Evolutionary conservation across 2,888 invertebrate species (phyloP), one percentile per base, ranked within the genome.

Genomic region (Aphrophora alni): DNA sequence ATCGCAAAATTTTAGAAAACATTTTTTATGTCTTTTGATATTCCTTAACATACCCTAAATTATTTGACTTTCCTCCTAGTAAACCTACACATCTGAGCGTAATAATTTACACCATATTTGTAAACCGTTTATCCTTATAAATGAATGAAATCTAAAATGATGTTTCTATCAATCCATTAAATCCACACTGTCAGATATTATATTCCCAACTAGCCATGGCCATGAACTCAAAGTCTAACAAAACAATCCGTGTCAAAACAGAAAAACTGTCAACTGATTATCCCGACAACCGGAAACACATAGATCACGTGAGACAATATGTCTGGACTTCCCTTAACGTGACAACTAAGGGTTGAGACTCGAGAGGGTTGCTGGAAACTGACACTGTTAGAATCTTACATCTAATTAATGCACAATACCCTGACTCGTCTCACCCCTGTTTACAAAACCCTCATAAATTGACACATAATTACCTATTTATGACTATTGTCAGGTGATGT

Each of bases 281-380:
- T 59, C 59, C 59, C 59, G 59, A 59, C 59, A 59, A 59, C 59
- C 59, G 59, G 59, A 59, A 59, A 59, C 59, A 59, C 59, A 59
- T 59, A 21, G 21, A 59, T 59, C 59, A 59, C 59, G 21, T 59
- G 59, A 10, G 3, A 59, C 59, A 59, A 59, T 59, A 21, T 59
- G 59, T 59, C 59, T 59, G 59, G 59, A 59, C n/a, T n/a, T n/a
- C n/a, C n/a, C n/a, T n/a, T n/a, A n/a, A n/a, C n/a, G n/a, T n/a
- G n/a, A n/a, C n/a, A n/a, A n/a, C n/a, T n/a, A n/a, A n/a, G n/a
- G n/a, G n/a, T n/a, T n/a, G n/a, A n/a, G n/a, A n/a, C 59, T n/a
- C 59, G 1, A 59, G 21, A 21, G 59, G 59, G 59, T 21, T 59
- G 59, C 21, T 59, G 21, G 59, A 59, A 59, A n/a, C n/a, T n/a